Conservation (phyloP, 2,888 invertebrate genomes). For the Sialis fuliginosa region DNA sequence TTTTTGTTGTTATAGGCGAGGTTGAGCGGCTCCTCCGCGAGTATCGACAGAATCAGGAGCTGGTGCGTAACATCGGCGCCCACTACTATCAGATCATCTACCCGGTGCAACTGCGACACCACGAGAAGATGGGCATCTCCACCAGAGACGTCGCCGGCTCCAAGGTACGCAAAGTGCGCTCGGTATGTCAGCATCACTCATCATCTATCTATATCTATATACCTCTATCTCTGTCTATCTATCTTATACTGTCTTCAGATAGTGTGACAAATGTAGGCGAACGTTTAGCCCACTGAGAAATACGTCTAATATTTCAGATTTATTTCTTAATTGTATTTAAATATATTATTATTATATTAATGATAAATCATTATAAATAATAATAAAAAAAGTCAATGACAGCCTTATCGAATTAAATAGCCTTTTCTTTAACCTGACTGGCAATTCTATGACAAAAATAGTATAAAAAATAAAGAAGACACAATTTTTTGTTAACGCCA, state of each 20-base stretch:
- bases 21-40: slow-evolving; percentile 81
- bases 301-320: no score
- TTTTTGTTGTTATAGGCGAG: slow-evolving; percentile 45
- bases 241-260: slow-evolving; percentile 1
- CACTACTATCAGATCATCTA: slow-evolving; percentile 90
- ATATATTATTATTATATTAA: no score
- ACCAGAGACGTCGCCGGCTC: slow-evolving; percentile 77
- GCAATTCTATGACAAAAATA: no score
- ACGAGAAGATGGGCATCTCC: slow-evolving; percentile 91
- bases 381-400: no score
- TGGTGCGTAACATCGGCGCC: slow-evolving; percentile 79
- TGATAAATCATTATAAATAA: no score
- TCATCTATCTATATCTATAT: slow-evolving; percentile 1
- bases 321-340: no score
- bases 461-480: no score
- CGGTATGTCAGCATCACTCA: slow-evolving; percentile 29
- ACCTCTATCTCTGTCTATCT: slow-evolving; percentile 2
- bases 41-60: slow-evolving; percentile 81
- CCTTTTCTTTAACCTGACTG: no score
- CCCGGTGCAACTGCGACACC: slow-evolving; percentile 83
- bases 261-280: not conserved
- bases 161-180: slow-evolving; percentile 53
- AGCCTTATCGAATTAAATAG: no score
- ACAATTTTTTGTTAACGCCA: no score
- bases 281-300: no score